Evolutionary conservation across 2,113 vertebrate species (phyloP).

Genomic region (Pardalotus punctatus): DNA sequence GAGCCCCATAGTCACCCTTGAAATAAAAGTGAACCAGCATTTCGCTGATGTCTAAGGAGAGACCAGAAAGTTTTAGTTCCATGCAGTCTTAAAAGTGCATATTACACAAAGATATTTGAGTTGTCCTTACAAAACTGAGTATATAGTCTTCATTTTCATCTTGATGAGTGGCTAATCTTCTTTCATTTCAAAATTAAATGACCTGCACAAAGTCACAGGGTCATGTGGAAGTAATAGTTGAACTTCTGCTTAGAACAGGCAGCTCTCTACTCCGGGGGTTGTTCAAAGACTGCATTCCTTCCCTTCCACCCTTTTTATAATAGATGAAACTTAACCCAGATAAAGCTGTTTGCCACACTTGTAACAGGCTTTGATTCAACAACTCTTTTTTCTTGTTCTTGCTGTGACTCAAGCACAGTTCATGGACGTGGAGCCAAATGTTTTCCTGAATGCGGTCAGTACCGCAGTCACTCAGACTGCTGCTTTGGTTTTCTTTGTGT

Average conservation of each 20-base stretch:
- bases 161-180: background rate
- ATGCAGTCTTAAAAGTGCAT: background rate
- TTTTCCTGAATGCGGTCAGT: background rate
- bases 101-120: background rate
- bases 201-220: background rate
- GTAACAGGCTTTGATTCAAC: background rate
- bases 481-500: background rate
- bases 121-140: background rate
- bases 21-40: background rate
- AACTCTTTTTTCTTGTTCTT: background rate
- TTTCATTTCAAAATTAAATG: background rate
- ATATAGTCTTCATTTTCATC: background rate
- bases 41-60: background rate
- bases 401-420: background rate
- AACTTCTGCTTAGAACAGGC: background rate
- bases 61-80: background rate
- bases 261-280: fast-evolving
- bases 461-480: background rate
- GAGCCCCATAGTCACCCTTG: background rate
- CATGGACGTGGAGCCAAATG: background rate
- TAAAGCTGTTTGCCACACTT: background rate
- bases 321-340: background rate
- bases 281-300: background rate
- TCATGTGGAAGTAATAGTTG: background rate
- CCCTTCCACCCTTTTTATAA: background rate